Evolutionary conservation across 2,888 invertebrate species (phyloP).

Genomic region (Athetis lepigone): DNA sequence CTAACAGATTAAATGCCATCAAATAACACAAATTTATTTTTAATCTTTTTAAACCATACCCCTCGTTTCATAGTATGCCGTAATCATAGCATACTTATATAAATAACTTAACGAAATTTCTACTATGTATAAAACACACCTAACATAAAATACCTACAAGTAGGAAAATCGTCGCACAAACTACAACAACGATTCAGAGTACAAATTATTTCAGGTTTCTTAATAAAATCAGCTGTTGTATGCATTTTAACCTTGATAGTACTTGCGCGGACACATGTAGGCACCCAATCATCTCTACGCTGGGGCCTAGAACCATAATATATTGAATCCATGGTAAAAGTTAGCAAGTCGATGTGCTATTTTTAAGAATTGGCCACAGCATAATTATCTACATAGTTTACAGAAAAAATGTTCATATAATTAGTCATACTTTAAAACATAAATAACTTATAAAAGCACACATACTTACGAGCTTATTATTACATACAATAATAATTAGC

Average conservation of each 20-base stretch:
- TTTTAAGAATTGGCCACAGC: background rate
- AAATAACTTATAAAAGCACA: background rate
- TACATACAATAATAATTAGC: slow-evolving; percentile 1
- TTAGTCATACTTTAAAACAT: background rate
- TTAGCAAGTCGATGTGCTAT: background rate
- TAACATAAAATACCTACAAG: no score
- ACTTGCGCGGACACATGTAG: no score
- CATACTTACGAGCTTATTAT: slow-evolving; percentile 5
- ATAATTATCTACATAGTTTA: background rate
- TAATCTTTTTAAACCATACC: no score
- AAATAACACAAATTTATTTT: no score
- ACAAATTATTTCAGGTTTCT: background rate
- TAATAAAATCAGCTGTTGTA: background rate
- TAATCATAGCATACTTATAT: no score
- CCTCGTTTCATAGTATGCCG: no score
- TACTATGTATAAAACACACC: no score
- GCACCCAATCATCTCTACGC: background rate
- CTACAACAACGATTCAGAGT: background rate
- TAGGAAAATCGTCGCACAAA: background rate
- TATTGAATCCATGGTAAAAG: background rate
- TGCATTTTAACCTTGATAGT: background rate
- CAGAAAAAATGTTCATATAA: background rate
- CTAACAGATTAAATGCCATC: no score
- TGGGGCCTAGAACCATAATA: background rate
- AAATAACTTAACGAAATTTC: no score